phyloP scores from a whole-genome alignment of 2,797 vertebrate genomes.

The Megalops cyprinoides region DNA sequence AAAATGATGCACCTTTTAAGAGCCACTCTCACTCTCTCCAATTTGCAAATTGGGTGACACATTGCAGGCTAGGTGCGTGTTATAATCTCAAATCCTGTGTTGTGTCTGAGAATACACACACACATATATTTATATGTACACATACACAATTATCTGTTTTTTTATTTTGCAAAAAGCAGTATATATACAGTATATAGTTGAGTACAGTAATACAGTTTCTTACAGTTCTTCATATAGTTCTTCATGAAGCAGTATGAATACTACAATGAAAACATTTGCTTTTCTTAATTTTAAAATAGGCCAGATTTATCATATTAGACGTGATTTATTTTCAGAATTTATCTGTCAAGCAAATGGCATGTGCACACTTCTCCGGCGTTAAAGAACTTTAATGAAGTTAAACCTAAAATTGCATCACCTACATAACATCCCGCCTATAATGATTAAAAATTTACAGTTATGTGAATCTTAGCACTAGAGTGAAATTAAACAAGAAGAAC shows the following conservation, averaged over 20 bases:
- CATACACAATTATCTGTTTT: neutral
- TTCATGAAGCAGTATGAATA: neutral
- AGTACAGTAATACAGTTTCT: too few species aligned
- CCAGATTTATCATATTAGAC: neutral
- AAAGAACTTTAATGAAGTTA: too few species aligned
- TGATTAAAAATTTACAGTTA: slow-evolving; percentile 10
- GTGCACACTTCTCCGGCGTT: slow-evolving; percentile 4
- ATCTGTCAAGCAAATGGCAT: too few species aligned
- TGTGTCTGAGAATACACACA: neutral
- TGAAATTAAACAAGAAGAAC: slow-evolving; percentile 3
- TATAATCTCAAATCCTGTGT: slow-evolving; percentile 12
- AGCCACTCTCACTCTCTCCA: slow-evolving; percentile 25
- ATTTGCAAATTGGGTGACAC: slow-evolving; percentile 38
- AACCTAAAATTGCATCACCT: too few species aligned
- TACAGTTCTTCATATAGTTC: neutral
- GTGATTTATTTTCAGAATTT: too few species aligned
- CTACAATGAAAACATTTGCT: neutral
- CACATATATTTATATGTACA: neutral
- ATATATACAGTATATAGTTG: too few species aligned
- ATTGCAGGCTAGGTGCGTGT: slow-evolving; percentile 29
- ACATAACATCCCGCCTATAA: slow-evolving; percentile 20
- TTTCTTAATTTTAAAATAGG: slow-evolving; percentile 9
- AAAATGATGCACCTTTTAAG: slow-evolving; percentile 24
- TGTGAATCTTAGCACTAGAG: slow-evolving; percentile 8
- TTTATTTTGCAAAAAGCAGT: too few species aligned